phyloP scores from a whole-genome alignment of 2,113 vertebrate genomes.

The Monopterus albus region DNA sequence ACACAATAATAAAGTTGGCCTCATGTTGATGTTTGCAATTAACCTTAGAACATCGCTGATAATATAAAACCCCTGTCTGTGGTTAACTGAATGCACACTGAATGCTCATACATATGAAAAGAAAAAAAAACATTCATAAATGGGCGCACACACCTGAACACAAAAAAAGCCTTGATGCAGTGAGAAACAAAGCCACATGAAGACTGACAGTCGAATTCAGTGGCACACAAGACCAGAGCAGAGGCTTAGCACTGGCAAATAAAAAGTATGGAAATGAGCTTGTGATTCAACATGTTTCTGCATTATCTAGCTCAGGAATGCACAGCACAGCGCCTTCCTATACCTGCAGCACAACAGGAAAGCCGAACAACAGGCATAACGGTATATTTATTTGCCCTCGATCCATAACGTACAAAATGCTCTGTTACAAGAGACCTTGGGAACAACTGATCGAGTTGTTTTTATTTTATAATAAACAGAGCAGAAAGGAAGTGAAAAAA shows the following conservation, averaged over 20 bases:
- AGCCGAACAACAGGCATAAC: conserved; percentile 22
- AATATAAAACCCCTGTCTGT: conserved; percentile 30
- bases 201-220: conserved; percentile 61
- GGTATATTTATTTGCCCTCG: conserved; percentile 42
- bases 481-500: conserved; percentile 5
- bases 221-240: conserved; percentile 36
- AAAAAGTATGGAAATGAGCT: conserved; percentile 61
- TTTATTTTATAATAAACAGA: conserved; percentile 42
- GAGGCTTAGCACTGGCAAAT: conserved; percentile 53
- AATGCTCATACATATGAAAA: conserved; percentile 1
- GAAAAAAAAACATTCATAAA: conserved; percentile 17
- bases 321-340: conserved; percentile 38
- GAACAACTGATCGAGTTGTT: conserved; percentile 41
- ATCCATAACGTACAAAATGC: conserved; percentile 47
- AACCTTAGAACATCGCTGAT: conserved; percentile 42
- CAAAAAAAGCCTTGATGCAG: conserved; percentile 26
- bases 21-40: conserved; percentile 50
- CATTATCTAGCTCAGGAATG: conserved; percentile 27
- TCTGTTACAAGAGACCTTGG: conserved; percentile 55
- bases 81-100: conserved; percentile 33
- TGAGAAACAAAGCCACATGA: conserved; percentile 11
- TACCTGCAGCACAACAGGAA: conserved; percentile 24
- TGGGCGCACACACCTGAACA: background rate
- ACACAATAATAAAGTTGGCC: conserved; percentile 37
- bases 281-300: conserved; percentile 60